Conservation (phyloP, 2,113 vertebrate species). For the Taxidea taxus region DNA sequence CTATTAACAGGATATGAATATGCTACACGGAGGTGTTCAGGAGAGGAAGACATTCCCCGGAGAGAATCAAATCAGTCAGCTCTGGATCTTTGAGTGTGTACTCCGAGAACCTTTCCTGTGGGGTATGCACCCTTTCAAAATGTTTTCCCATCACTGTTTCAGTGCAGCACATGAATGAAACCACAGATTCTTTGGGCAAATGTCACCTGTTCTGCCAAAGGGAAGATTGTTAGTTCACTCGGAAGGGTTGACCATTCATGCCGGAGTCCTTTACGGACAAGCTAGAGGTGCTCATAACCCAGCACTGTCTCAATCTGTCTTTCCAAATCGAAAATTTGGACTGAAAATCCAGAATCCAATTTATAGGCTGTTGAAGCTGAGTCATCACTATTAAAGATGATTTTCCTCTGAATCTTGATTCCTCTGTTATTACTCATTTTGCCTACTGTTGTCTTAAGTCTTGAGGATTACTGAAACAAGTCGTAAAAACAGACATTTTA, state of each 20-base stretch:
- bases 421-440: background rate
- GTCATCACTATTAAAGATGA: background rate
- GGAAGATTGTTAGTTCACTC: background rate
- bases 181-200: background rate
- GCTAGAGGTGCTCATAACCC: background rate
- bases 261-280: background rate
- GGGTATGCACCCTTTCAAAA: background rate
- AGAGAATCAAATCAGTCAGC: background rate
- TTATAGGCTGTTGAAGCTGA: background rate
- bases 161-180: background rate
- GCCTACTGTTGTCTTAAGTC: background rate
- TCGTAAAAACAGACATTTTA: background rate
- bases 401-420: background rate
- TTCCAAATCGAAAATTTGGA: background rate
- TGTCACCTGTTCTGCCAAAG: background rate
- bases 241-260: background rate
- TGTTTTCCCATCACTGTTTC: background rate
- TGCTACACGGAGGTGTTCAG: background rate
- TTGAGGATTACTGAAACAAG: background rate
- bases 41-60: background rate
- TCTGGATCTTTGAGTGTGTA: background rate
- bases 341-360: background rate
- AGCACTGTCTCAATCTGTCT: background rate
- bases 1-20: background rate
- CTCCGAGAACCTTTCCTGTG: background rate